Evolutionary conservation across 2,888 invertebrate genomes (phyloP), one percentile per base, ranked within the genome.

Genomic region (Dicyrtomina minuta): DNA sequence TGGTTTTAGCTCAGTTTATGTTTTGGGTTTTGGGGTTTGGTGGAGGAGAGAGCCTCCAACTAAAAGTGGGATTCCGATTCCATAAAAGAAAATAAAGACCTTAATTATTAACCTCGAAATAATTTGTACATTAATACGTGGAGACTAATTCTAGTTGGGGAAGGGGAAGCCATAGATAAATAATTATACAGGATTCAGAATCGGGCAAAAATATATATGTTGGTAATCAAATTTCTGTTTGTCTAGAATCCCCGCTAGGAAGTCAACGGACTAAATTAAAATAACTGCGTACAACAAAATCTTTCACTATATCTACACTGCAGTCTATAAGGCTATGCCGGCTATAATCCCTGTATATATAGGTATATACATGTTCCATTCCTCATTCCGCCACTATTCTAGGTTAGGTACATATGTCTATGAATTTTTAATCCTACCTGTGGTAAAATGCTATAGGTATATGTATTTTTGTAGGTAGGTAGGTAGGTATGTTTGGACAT

Each of bases 91-190:
- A 65, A 53, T 33, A 43, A 55, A 65, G 55, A 55, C 65, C 65
- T 65, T 65, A 65, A 65, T 65, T 53, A 65, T 65, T 55, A 55
- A 26, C 43, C 55, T 22, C 24, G 20, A 65, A 55, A 65, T 65
- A 65, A 65, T 65, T 65, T 65, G 65, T 65, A 56, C 65, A 65
- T 65, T 65, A 56, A 65, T 65, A 65, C 20, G 41, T 24, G 3
- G 15, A 5, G n/a, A 24, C 41, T 65, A 65, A 55, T 65, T 65
- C 26, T 55, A 56, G 17, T 1, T 6, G 53, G 22, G 12, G 6
- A 24, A 6, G 15, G 53, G 17, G 53, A 64, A 64, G 53, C 53
- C 64, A 53, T 65, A 56, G 65, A 55, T 64, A 64, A 64, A 56
- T 56, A 55, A 65, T 65, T 55, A 65, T 55, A 17, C 22, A 39